Evolutionary conservation across 2,888 invertebrate genomes (phyloP).

Genomic region (Melanargia galathea): DNA sequence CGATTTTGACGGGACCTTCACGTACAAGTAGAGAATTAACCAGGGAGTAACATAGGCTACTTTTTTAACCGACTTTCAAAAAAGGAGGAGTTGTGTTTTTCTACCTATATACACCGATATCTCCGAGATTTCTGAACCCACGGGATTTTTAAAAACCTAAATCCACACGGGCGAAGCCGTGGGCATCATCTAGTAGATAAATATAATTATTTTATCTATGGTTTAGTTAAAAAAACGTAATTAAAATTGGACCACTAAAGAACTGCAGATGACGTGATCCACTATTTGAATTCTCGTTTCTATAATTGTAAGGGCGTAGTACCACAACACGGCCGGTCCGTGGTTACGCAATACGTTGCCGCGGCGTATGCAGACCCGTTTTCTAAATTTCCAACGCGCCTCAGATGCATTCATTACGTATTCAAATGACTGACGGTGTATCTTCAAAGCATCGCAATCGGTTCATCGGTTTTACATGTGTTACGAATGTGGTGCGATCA

Average conservation of each 20-base stretch:
- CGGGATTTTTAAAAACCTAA: too few species aligned
- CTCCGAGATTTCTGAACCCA: too few species aligned
- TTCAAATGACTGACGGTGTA: neutral
- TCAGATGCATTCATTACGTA: slow-evolving; percentile 41
- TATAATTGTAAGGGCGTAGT: neutral
- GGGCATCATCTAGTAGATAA: too few species aligned
- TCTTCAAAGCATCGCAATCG: slow-evolving; percentile 5
- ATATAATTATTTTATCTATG: too few species aligned
- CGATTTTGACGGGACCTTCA: too few species aligned
- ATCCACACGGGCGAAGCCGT: too few species aligned
- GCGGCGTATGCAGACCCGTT: slow-evolving; percentile 43
- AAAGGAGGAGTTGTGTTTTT: too few species aligned
- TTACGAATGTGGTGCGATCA: neutral
- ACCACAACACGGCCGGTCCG: neutral
- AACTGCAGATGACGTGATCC: neutral
- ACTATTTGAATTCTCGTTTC: neutral
- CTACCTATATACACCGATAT: too few species aligned
- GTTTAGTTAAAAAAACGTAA: too few species aligned
- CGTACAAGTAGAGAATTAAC: too few species aligned
- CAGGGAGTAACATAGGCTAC: too few species aligned
- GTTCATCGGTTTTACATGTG: neutral
- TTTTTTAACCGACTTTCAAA: too few species aligned
- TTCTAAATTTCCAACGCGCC: slow-evolving; percentile 46
- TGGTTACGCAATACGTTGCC: slow-evolving; percentile 43
- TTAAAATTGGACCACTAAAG: neutral